Conservation (phyloP, 37 sponge, comb jelly and placozoan genomes). For the Beroe forskalii region DNA sequence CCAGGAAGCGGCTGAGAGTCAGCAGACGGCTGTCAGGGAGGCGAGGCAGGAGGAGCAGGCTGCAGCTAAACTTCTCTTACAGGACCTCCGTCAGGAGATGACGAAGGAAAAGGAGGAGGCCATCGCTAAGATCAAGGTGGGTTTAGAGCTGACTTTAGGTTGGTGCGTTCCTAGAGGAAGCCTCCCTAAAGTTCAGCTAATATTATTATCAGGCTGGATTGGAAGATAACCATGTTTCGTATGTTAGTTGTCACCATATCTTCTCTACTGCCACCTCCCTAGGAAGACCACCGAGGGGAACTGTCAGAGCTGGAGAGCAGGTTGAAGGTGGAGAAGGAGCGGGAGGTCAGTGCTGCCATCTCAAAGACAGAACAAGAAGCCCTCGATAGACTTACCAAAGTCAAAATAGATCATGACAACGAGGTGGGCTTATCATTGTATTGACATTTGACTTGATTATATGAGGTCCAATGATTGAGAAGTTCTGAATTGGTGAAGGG, state of each 20-base stretch:
- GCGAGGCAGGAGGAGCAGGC: conserved; percentile 47
- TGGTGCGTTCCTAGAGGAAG: too few relatives aligned
- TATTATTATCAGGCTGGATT: too few relatives aligned
- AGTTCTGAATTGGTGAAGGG: too few relatives aligned
- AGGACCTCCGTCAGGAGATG: background rate
- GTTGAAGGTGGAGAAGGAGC: conserved; percentile 45
- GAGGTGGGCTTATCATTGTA: conserved; percentile 23
- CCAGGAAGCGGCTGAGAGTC: background rate
- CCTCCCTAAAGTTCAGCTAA: too few relatives aligned
- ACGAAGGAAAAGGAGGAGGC: conserved; percentile 11
- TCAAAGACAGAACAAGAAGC: conserved; percentile 34
- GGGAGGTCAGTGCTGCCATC: conserved; percentile 28
- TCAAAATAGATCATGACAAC: conserved; percentile 56
- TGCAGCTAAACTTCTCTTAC: background rate
- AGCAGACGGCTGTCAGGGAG: background rate
- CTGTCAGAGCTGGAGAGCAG: conserved; percentile 61
- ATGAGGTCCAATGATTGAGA: too few relatives aligned
- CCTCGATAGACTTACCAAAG: conserved; percentile 41
- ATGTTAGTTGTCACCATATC: background rate
- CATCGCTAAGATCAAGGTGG: conserved; percentile 1
- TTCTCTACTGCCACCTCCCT: background rate
- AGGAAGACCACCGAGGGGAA: background rate
- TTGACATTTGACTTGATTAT: too few relatives aligned
- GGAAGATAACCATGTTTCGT: too few relatives aligned
- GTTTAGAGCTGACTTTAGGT: background rate